A percentile compares a stretch with the other conserved stretches of the same genome.
These are phyloP conservation scores for Globodera ellingtonae DNA, from an alignment of 1,140 invertebrate genomes.

Conservation along the genomic window DNA sequence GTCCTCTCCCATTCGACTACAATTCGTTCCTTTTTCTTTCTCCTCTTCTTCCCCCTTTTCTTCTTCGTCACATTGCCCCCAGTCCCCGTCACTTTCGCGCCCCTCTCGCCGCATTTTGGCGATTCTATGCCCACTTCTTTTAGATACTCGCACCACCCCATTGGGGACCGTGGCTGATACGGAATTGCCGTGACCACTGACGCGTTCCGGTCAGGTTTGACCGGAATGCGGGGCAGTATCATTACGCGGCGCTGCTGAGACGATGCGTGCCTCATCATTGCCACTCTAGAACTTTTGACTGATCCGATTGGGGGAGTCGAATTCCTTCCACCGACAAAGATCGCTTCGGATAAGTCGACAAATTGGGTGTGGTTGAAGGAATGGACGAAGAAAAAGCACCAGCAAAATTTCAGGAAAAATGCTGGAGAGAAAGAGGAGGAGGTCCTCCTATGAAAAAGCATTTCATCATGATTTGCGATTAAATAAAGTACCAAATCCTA, in stretches of 20 bases:
- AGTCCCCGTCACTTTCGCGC: not conserved
- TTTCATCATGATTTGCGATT: not conserved
- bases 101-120: not conserved
- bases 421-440: not conserved
- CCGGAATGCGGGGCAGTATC: not conserved
- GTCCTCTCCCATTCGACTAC: not conserved
- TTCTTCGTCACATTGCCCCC: not conserved
- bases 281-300: not conserved
- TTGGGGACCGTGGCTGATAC: not conserved
- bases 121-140: not conserved
- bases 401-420: not conserved
- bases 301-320: not conserved
- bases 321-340: not conserved
- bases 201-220: not conserved
- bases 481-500: too few species aligned
- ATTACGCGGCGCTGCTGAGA: not conserved
- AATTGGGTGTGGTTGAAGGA: not conserved
- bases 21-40: not conserved
- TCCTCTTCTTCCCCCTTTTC: not conserved
- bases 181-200: not conserved
- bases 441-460: not conserved
- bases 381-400: not conserved
- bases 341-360: not conserved
- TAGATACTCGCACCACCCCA: not conserved
- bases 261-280: not conserved